These are phyloP conservation scores for Drosophila navojoa DNA, from an alignment of 1,140 invertebrate genomes.

Conservation along the genomic window DNA sequence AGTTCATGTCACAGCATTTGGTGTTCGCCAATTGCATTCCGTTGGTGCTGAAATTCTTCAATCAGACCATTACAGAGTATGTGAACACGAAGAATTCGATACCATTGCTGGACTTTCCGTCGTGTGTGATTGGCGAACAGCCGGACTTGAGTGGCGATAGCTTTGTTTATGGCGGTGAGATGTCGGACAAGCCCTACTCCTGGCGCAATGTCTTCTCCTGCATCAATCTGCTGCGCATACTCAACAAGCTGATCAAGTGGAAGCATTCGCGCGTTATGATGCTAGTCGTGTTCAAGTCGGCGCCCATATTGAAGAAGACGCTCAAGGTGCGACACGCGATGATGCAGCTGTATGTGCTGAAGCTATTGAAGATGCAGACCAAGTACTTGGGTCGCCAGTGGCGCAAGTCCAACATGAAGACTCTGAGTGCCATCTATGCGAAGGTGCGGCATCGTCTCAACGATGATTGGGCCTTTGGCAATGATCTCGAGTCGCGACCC, in stretches of 20 bases:
- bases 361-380: slow-evolving; percentile 99
- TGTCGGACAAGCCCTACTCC: slow-evolving; percentile 93
- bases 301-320: slow-evolving; percentile 98
- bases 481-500: slow-evolving; percentile 98
- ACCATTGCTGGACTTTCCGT: slow-evolving; percentile 97
- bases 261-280: slow-evolving; percentile 99
- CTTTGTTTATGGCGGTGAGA: slow-evolving; percentile 86
- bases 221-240: slow-evolving; percentile 97
- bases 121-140: slow-evolving; percentile 97
- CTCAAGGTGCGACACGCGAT: slow-evolving; percentile 98
- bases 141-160: slow-evolving; percentile 97
- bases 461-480: slow-evolving; percentile 99
- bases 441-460: slow-evolving; percentile 97
- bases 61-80: slow-evolving; percentile 98
- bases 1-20: slow-evolving; percentile 99
- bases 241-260: slow-evolving; percentile 99
- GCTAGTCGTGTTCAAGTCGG: slow-evolving; percentile 99
- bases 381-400: slow-evolving; percentile 99
- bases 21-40: slow-evolving; percentile 99
- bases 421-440: slow-evolving; percentile 99
- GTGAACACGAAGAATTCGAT: slow-evolving; percentile 98
- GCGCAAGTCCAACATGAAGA: slow-evolving; percentile 99
- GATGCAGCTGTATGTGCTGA: slow-evolving; percentile 99
- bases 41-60: slow-evolving; percentile 99
- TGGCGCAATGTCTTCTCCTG: slow-evolving; percentile 99